Evolutionary conservation across 2,113 vertebrate genomes (phyloP), one percentile per base, ranked within the genome.

Genomic region (Albula goreensis): DNA sequence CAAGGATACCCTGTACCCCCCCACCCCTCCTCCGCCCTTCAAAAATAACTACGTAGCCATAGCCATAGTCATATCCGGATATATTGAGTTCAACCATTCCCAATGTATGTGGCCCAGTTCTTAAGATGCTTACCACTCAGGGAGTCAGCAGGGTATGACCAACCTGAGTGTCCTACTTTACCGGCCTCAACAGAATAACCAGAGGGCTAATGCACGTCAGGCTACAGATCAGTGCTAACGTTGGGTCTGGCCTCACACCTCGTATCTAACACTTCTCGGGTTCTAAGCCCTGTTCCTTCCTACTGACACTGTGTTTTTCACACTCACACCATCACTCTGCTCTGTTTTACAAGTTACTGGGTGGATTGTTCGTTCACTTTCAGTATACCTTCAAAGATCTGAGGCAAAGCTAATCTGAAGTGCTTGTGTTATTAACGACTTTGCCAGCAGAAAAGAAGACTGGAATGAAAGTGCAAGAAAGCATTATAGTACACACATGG

Each of bases 51-150:
- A 41, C 31, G 31, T 41, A 41, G 31, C 1, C 5, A 74, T 6
- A 31, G 25, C 66, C 8, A 9, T 22, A 2, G 74, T 60, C 49
- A 52, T 63, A 31, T 60, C 51, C 49, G 81, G 80, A 82, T 57
- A 78, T 56, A 19, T 41, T 15, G 66, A 60, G 70, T 78, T 60
- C 25, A 49, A 11, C 52, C 17, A 19, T 48, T 50, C 85, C 80
- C n/a, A 50, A 50, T 83, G 70, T 50, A 51, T 78, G 49, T 25
- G 70, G 53, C 85, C 81, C 41, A 57, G 50, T 83, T 86, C 81
- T 78, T 17, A 83, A 41, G 85, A 78, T 50, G 31, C 60, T 22
- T 53, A 80, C 31, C 74, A 13, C 50, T 41, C 84, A 79, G 63
- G 57, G 63, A 19, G 19, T 70, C 85, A 81, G 50, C 31, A 41